Evolutionary conservation across 1,140 invertebrate genomes (phyloP), one percentile per base, ranked within the genome.

Genomic region (Pogonognathellus flavescens): DNA sequence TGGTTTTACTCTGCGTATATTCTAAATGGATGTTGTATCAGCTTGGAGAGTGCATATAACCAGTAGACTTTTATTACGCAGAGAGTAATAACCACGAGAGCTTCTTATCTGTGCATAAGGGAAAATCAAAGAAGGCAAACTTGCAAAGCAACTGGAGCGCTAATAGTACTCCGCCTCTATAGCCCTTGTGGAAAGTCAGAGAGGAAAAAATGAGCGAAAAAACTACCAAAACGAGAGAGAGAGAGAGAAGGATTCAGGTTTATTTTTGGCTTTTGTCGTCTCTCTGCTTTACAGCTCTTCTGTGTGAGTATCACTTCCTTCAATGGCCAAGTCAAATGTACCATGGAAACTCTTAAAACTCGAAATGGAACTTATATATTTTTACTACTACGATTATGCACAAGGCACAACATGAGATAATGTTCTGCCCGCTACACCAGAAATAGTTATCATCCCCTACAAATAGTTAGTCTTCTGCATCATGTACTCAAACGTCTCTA

Each of bases 261-360:
- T 84, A 84, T 84, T 84, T 84, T 84, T 84, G 83, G 83, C 62
- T 84, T 62, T 84, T 66, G 62, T 66, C 62, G 62, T 66, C 62
- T 66, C 62, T 25, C 62, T 20, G 62, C 62, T 66, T 25, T 14
- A 25, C 62, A 66, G 25, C 22, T 66, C 20, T 66, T 66, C 62
- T 25, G 20, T 25, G 22, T 31, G 20, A 18, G 59, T 70, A 53
- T 84, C 83, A 20, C 70, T 53, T 83, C 53, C 55, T 84, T 66
- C 49, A 18, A 13, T 81, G 80, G 4, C 18, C 3, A 72, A 25
- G 80, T 82, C 52, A 55, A 82, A 41, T 52, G 80, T 57, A 57
- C 50, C 53, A 57, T 53, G 57, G 80, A 82, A 66, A 66, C 62
- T 66, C 62, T 25, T 66, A 4, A 66, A 66, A 66, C 62, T 66